Evolutionary conservation across 2,888 invertebrate genomes (phyloP).

Genomic region (Abrostola tripartita): DNA sequence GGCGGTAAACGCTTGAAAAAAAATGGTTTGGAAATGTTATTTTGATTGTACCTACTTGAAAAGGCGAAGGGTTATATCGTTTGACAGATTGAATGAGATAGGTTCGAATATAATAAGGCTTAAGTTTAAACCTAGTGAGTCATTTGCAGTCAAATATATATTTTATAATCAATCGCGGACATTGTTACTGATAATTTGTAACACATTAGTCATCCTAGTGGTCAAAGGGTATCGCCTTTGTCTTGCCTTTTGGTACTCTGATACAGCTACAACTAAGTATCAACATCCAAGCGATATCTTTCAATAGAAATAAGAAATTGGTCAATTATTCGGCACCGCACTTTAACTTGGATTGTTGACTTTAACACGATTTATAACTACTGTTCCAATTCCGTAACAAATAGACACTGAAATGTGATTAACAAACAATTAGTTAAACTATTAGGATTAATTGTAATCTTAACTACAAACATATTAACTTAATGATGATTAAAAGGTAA

Average conservation of each 20-base stretch:
- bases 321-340: conserved; percentile 43
- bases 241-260: conserved; percentile 22
- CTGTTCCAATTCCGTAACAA: conserved; percentile 51
- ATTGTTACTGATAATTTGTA: conserved; percentile 30
- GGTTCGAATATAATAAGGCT: background rate
- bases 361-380: conserved; percentile 54
- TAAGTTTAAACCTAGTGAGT: conserved; percentile 3
- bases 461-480: conserved; percentile 39
- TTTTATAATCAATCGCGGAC: conserved; percentile 6
- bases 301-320: conserved; percentile 40
- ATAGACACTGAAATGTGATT: conserved; percentile 54
- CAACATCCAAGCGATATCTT: conserved; percentile 28
- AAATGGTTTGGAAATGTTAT: conserved; percentile 12
- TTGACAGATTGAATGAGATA: background rate
- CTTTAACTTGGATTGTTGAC: conserved; percentile 30
- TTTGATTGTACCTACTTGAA: too few species aligned
- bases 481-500: conserved; percentile 23
- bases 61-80: too few species aligned
- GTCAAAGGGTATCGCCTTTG: conserved; percentile 45
- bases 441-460: conserved; percentile 45
- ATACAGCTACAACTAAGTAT: conserved; percentile 20
- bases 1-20: conserved; percentile 34
- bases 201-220: conserved; percentile 46
- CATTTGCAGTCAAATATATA: conserved; percentile 5
- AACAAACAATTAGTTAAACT: conserved; percentile 52